These are phyloP conservation scores for Choloepus didactylus DNA, from an alignment of 2,797 vertebrate genomes.

Conservation along the genomic window DNA sequence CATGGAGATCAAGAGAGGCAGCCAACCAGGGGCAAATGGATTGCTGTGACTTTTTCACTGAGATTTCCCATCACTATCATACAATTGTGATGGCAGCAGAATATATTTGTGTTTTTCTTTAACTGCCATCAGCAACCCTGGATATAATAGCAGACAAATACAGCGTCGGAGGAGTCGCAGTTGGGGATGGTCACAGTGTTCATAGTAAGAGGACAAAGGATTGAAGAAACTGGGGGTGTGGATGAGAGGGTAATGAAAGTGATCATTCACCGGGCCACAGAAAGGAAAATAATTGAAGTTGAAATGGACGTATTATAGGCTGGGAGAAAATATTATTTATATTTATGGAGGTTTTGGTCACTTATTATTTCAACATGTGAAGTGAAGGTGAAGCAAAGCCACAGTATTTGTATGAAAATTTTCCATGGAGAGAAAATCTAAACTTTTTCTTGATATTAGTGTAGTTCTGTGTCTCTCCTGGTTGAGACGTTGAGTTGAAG, in stretches of 20 bases:
- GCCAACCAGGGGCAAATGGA: neutral
- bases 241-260: neutral
- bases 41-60: neutral
- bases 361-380: neutral
- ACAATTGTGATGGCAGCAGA: neutral
- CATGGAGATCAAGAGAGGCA: neutral
- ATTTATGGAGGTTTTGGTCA: neutral
- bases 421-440: conserved; percentile 36
- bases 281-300: neutral
- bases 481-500: conserved; percentile 51
- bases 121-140: neutral
- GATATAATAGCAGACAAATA: neutral
- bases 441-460: conserved; percentile 15
- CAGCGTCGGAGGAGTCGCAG: neutral
- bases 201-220: neutral
- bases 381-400: neutral
- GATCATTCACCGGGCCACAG: neutral
- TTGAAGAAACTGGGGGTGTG: neutral
- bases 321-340: neutral
- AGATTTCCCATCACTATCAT: neutral
- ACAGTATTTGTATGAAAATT: conserved; percentile 47
- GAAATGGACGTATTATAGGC: neutral
- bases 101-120: neutral
- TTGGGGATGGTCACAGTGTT: neutral
- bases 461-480: neutral